Evolutionary conservation across 2,113 vertebrate genomes (phyloP), one percentile per base, ranked within the genome.

Genomic region (Ploceus nigricollis): DNA sequence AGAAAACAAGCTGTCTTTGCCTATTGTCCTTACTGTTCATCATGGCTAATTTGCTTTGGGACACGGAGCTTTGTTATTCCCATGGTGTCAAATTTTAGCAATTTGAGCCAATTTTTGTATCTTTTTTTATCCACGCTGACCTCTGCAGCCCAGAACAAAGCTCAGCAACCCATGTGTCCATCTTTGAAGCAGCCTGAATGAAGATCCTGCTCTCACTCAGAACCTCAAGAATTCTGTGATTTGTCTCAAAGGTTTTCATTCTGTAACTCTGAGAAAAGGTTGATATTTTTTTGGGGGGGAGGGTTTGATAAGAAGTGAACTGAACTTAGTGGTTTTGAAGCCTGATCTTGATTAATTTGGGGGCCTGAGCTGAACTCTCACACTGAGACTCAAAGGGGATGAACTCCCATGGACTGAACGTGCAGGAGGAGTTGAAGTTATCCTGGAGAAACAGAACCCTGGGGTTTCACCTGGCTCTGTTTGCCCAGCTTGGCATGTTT

Each of bases 161-260:
- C 76, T 51, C 33, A 30, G 22, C 57, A 80, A 8, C 31, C 3
- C 1, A 10, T 0, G 1, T 2, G 1, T 16, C 70, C 90, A 11
- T 25, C 45, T 77, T 4, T 44, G 75, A 56, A 20, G 6, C 10
- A 60, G 71, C 51, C 85, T 50, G 40, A 35, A 8, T 5, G 44
- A 83, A 78, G 89, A 58, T 71, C 54, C 82, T 48, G 40, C 83
- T 61, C 54, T 79, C 63, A 6, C 79, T 30, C 53, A 25, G 64
- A 88, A 65, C 82, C 82, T 58, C 50, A 27, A 63, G 33, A 40
- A 20, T 63, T 80, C 42, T 27, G 64, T 54, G 9, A 33, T 77
- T 64, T 87, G 61, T 40, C 82, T 71, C 81, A 25, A 25, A 76
- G n/a, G 33, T 61, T 48, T 45, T 82, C 18, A 1, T 71, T 79